Evolutionary conservation across 2,113 vertebrate genomes (phyloP), one percentile per base, ranked within the genome.

Genomic region (Patagioenas fasciata): DNA sequence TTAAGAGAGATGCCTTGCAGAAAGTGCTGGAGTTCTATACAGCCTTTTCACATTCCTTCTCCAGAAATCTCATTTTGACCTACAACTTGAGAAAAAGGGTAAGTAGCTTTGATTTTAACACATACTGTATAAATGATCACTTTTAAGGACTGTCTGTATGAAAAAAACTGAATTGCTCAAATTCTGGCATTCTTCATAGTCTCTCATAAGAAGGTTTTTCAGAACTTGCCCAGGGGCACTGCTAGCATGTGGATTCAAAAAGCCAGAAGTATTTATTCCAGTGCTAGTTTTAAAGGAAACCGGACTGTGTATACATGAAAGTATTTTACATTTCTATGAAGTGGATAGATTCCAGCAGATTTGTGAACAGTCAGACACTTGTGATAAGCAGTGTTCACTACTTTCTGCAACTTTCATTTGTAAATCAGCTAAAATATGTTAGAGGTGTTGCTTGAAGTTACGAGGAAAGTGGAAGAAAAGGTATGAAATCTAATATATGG

Each of bases 81-180:
- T 99, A 99, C 98, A 99, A 99, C 96, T 97, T 99, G 96, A 98
- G 99, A 96, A 99, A 99, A 97, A 98, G 99, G 98, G 99, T 99
- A 94, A 98, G 98, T 88, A 15, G 6, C 75, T 91, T 84, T 89
- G 57, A 53, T 92, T 93, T 83, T 84, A 85, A 61, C 16, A 17
- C 48, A 7, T 2, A 16, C 17, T 14, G 4, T 70, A 20, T 28
- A 72, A 36, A 69, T 54, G 5, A 40, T 50, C 19, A 32, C 32
- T 85, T 83, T 26, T 66, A 58, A 80, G 10, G 17, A n/a, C 62
- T 66, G 10, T 79, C 20, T 48, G 31, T 15, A 4, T 80, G 32
- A 47, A 66, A 72, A 72, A 72, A 47, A 24, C 0, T 0, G 6
- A 50, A 28, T 65, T 54, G 16, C 26, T 85, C 72, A 31, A 38